Evolutionary conservation across 2,113 vertebrate genomes (phyloP).

Genomic region (Oryzias javanicus): DNA sequence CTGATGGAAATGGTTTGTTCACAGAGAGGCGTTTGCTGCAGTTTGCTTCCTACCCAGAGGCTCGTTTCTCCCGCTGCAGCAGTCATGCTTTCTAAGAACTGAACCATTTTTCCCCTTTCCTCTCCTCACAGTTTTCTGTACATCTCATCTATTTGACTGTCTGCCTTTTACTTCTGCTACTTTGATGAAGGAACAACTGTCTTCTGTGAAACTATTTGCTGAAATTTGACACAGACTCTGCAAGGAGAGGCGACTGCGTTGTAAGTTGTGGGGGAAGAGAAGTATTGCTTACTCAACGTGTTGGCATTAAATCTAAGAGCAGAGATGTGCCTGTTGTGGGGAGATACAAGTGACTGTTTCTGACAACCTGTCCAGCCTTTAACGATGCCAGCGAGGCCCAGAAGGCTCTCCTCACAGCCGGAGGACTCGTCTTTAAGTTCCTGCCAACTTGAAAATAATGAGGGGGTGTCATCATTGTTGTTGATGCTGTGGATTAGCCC

Average conservation of each 20-base stretch:
- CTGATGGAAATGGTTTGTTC: slow-evolving; percentile 17
- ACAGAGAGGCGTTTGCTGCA: slow-evolving; percentile 32
- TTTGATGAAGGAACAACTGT: slow-evolving; percentile 23
- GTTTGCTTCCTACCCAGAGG: slow-evolving; percentile 33
- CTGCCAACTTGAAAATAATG: slow-evolving; percentile 63
- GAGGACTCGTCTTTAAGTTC: slow-evolving; percentile 60
- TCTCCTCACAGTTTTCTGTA: slow-evolving; percentile 19
- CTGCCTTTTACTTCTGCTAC: slow-evolving; percentile 30
- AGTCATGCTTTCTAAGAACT: slow-evolving; percentile 23
- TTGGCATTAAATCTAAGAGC: slow-evolving; percentile 61
- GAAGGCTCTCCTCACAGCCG: slow-evolving; percentile 50
- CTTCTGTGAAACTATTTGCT: slow-evolving; percentile 42
- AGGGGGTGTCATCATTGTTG: slow-evolving; percentile 58
- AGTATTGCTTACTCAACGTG: slow-evolving; percentile 58
- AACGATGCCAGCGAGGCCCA: slow-evolving; percentile 55
- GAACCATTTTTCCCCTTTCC: slow-evolving; percentile 22
- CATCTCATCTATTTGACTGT: slow-evolving; percentile 37
- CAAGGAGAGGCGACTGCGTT: slow-evolving; percentile 35
- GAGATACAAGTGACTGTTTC: slow-evolving; percentile 60
- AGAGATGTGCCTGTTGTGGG: slow-evolving; percentile 40
- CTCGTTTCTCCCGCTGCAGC: slow-evolving; percentile 22
- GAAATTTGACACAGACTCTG: slow-evolving; percentile 33
- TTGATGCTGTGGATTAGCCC: slow-evolving; percentile 62
- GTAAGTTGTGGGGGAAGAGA: slow-evolving; percentile 43
- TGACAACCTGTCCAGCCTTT: slow-evolving; percentile 69